Conservation (phyloP, 2,888 invertebrate genomes). For the Diadegma fenestrale region DNA sequence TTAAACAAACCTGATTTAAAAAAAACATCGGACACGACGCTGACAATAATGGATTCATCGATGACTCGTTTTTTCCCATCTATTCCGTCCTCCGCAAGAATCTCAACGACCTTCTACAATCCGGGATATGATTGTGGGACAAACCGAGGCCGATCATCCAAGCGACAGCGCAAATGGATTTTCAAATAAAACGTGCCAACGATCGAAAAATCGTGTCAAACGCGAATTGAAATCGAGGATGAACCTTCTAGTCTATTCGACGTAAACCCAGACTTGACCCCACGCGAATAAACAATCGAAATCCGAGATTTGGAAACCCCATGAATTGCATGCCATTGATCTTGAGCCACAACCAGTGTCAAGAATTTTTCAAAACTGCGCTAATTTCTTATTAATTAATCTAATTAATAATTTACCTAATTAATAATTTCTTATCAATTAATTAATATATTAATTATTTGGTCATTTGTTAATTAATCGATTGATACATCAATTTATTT, state of each 20-base stretch:
- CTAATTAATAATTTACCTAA: too few relatives aligned
- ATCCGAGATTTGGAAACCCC: neutral
- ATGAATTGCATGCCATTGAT: neutral
- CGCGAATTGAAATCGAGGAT: neutral
- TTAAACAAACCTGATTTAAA: slow-evolving; percentile 38
- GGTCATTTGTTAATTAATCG: too few relatives aligned
- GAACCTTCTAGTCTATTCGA: neutral
- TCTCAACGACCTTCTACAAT: slow-evolving; percentile 49
- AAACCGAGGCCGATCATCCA: slow-evolving; percentile 19
- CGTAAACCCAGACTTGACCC: neutral
- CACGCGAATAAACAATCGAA: neutral
- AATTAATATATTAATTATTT: too few relatives aligned
- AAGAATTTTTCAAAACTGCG: neutral
- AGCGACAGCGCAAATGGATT: slow-evolving; percentile 25
- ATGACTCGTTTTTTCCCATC: neutral
- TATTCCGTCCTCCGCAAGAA: slow-evolving; percentile 32
- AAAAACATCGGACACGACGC: neutral
- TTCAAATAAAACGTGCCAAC: slow-evolving; percentile 23
- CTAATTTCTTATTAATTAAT: neutral
- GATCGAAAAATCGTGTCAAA: neutral
- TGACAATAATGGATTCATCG: slow-evolving; percentile 26
- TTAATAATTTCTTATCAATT: too few relatives aligned
- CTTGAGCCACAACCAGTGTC: neutral
- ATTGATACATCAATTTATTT: too few relatives aligned
- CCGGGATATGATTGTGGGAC: slow-evolving; percentile 31